Evolutionary conservation across 2,113 vertebrate genomes (phyloP).

Genomic region (Xiphophorus maculatus): DNA sequence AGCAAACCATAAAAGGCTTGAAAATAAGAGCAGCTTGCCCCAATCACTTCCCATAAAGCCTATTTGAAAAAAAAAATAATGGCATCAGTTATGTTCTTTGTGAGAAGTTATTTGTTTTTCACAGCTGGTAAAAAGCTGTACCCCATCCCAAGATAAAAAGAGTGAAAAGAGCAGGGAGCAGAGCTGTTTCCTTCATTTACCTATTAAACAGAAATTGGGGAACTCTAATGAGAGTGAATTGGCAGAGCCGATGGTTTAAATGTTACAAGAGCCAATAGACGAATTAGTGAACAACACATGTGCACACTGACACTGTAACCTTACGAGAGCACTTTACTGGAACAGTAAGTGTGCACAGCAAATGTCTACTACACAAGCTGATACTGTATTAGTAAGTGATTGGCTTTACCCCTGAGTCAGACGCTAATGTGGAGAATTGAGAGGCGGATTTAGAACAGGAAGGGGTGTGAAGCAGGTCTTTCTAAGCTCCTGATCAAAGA

Average conservation of each 20-base stretch:
- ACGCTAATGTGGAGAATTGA: constrained; percentile 1
- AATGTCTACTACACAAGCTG: constrained; percentile 43
- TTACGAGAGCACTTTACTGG: constrained; percentile 39
- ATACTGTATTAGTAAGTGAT: constrained; percentile 50
- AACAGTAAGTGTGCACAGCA: constrained; percentile 31
- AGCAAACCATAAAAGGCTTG: neutral
- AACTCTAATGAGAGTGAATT: constrained; percentile 44
- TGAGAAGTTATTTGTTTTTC: constrained; percentile 2
- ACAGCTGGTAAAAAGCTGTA: constrained; percentile 14
- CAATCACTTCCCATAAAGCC: neutral
- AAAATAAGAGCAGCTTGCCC: neutral
- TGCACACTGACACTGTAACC: constrained; percentile 28
- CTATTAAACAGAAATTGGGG: constrained; percentile 28
- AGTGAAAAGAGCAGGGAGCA: neutral
- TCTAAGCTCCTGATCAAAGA: constrained; percentile 60
- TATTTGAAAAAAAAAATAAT: constrained; percentile 5
- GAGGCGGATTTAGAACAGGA: constrained; percentile 19
- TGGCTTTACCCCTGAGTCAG: constrained; percentile 46
- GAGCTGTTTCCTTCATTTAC: constrained; percentile 14
- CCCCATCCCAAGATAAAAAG: neutral
- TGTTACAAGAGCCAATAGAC: constrained; percentile 43
- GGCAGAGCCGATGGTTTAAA: constrained; percentile 32
- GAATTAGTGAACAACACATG: constrained; percentile 38
- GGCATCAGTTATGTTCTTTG: constrained; percentile 7
- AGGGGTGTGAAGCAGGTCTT: constrained; percentile 19